Conservation (phyloP, 1,140 invertebrate genomes). For the Hesperophylax magnus region DNA sequence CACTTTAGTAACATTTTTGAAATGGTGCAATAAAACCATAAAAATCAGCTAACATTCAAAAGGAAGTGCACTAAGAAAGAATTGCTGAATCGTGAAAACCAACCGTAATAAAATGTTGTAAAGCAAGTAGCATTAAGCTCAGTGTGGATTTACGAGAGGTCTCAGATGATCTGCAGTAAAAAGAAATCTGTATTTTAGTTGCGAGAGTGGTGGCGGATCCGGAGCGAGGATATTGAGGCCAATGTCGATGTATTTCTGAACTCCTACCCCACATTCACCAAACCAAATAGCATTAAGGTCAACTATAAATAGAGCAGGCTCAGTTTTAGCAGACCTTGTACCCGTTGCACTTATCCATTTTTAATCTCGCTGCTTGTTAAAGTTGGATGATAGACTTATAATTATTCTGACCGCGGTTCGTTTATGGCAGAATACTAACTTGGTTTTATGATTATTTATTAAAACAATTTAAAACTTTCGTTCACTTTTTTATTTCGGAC, state of each 20-base stretch:
- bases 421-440: too few relatives aligned
- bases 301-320: conserved; percentile 21
- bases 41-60: not conserved
- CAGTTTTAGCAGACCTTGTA: conserved; percentile 6
- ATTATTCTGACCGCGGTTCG: too few relatives aligned
- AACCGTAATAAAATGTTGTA: not conserved
- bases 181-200: not conserved
- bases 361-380: not conserved
- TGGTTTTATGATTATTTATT: too few relatives aligned
- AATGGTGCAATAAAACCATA: not conserved
- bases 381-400: too few relatives aligned
- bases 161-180: not conserved
- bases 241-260: conserved; percentile 27
- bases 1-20: not conserved
- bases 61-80: not conserved
- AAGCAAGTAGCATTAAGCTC: not conserved
- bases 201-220: too few relatives aligned
- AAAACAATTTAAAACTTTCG: too few relatives aligned
- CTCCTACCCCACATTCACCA: conserved; percentile 9
- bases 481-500: too few relatives aligned
- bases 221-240: not conserved
- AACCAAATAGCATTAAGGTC: conserved; percentile 28
- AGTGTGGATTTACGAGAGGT: not conserved
- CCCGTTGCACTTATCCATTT: conserved; percentile 4
- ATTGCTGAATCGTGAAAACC: not conserved